A percentile compares a stretch with the other conserved stretches of the same genome.
Evolutionary conservation across 2,113 vertebrate genomes (phyloP).

Genomic region (Nannospalax galili): DNA sequence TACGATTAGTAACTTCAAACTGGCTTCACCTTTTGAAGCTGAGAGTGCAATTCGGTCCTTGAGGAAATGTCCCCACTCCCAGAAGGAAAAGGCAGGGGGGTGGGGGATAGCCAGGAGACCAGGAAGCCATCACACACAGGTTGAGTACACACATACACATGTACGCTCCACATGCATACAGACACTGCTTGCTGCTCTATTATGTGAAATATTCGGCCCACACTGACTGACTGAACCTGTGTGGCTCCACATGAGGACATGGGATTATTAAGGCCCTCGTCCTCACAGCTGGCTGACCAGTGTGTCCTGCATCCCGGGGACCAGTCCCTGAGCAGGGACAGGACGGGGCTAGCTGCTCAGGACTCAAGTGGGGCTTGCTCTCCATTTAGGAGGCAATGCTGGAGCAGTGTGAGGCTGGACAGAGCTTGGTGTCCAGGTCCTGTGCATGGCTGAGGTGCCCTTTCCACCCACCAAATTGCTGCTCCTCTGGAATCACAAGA

Average conservation of each 20-base stretch:
- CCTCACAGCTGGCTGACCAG: background rate
- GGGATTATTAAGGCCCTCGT: no score
- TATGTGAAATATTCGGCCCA: background rate
- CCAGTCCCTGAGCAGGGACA: background rate
- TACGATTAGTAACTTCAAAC: fast-evolving
- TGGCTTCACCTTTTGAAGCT: background rate
- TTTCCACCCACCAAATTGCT: background rate
- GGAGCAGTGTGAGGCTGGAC: background rate
- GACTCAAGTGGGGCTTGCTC: background rate
- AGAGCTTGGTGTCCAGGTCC: background rate
- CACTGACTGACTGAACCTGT: no score
- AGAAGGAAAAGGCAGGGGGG: no score
- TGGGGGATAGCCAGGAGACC: background rate
- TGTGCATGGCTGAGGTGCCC: background rate
- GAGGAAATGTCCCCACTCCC: background rate
- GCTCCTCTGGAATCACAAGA: background rate
- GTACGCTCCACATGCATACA: fast-evolving
- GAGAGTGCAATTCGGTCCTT: background rate
- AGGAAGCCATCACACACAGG: background rate
- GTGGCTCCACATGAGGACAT: no score
- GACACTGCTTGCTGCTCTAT: no score
- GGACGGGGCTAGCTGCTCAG: background rate
- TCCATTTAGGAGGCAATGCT: background rate
- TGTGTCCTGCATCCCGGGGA: background rate
- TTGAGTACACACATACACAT: no score